These are phyloP conservation scores for Caenorhabditis sp. DNA, from an alignment of 2,888 invertebrate genomes.

Conservation along the genomic window DNA sequence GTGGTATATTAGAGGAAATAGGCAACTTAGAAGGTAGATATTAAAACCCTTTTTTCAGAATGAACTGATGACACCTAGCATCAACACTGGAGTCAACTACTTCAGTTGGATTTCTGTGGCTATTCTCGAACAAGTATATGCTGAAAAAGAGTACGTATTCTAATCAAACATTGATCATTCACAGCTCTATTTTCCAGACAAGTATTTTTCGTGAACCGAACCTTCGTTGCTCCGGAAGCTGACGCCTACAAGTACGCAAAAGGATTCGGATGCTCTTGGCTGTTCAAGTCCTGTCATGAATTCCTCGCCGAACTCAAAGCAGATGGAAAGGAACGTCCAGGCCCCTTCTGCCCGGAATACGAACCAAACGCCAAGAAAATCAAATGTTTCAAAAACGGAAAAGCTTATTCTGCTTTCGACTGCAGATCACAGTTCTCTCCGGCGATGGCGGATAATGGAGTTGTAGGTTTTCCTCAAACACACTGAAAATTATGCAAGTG, in stretches of 20 bases:
- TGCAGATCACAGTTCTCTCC: neutral
- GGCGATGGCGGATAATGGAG: neutral
- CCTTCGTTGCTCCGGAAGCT: constrained; percentile 28
- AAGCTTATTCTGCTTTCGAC: neutral
- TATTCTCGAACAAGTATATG: constrained; percentile 3
- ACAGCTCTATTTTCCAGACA: neutral
- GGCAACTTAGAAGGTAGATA: neutral
- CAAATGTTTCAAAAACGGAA: neutral
- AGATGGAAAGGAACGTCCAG: neutral
- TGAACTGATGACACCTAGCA: constrained; percentile 24
- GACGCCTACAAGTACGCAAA: constrained; percentile 9
- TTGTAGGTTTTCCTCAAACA: neutral
- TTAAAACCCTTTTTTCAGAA: constrained; percentile 3
- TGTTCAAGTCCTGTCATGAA: constrained; percentile 20
- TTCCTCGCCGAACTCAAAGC: neutral
- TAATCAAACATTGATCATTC: neutral
- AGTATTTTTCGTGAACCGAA: constrained; percentile 23
- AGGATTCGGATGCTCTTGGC: constrained; percentile 26
- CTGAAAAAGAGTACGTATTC: neutral
- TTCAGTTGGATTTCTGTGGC: constrained; percentile 31
- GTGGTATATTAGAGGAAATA: too few species aligned
- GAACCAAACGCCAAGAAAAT: neutral
- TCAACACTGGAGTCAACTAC: neutral
- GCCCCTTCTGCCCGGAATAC: constrained; percentile 23
- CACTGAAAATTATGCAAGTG: too few species aligned